These are phyloP conservation scores for Tarsius wallacei DNA, from an alignment of 2,797 vertebrate genomes.

Conservation along the genomic window DNA sequence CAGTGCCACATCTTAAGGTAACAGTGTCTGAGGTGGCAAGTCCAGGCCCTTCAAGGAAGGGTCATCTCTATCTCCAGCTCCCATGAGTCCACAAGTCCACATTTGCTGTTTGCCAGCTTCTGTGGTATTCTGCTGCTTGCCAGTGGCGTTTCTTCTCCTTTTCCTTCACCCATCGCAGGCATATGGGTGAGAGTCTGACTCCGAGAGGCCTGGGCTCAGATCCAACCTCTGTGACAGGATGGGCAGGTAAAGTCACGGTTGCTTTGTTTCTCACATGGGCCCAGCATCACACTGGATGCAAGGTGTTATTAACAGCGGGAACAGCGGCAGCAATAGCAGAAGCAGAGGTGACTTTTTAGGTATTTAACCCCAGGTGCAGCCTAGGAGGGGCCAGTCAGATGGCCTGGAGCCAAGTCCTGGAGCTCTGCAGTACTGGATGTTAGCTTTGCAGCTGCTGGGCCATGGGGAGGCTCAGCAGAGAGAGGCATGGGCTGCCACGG, in stretches of 20 bases:
- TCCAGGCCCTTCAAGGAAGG: fast-evolving
- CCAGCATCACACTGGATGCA: fast-evolving
- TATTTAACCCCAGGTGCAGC: no score
- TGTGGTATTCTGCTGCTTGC: fast-evolving
- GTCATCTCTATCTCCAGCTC: no score
- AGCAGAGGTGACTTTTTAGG: neutral
- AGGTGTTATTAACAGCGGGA: no score
- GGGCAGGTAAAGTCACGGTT: neutral
- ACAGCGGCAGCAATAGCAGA: neutral
- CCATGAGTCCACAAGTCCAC: fast-evolving
- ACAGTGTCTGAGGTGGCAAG: fast-evolving
- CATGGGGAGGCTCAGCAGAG: neutral
- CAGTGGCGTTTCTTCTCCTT: fast-evolving
- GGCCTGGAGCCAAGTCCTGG: neutral
- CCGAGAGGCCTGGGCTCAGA: neutral
- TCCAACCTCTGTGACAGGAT: neutral
- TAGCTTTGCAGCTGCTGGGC: neutral
- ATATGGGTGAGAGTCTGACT: fast-evolving
- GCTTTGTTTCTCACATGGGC: neutral
- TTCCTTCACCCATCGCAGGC: neutral
- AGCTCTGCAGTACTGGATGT: neutral
- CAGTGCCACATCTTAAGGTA: no score
- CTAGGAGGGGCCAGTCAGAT: neutral
- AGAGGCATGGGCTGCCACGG: fast-evolving
- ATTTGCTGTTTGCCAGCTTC: fast-evolving